Evolutionary conservation across 2,888 invertebrate genomes (phyloP), one percentile per base, ranked within the genome.

Genomic region (Rhamphomyia laevipes): DNA sequence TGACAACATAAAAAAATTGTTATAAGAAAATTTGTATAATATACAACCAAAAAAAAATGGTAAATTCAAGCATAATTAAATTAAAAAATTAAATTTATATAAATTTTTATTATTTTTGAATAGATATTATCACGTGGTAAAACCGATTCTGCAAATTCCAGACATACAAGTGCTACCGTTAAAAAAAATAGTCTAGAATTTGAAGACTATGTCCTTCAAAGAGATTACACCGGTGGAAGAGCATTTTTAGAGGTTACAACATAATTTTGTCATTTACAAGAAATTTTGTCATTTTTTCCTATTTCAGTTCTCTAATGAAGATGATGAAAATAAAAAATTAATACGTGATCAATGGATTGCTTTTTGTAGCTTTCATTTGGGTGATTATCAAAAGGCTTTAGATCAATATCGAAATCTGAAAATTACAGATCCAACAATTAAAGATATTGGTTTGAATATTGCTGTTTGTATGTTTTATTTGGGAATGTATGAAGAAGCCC

Each of bases 381-480:
- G 94, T 3, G 93, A 97, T 65, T 95, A 94, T 71, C 84, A 85
- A 60, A 80, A 81, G 59, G 81, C 92, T 0, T 72, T 90, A 59
- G 78, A 84, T 54, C 78, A 84, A 46, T 90, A 87, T 65, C 74
- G 79, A 60, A 70, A 66, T 49, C 58, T 81, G 58, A 64, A 71
- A 12, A 71, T 77, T 17, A 73, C 76, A 58, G 67, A 78, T 56
- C 65, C 75, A 49, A 66, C 76, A 45, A 63, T 76, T 15, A 74
- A 81, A 33, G 82, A 86, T 59, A 70, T 89, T 7, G 73, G 76
- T 44, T 75, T 86, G 30, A 93, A 93, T 67, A 73, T 93, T 12
- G 94, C 92, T 3, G 95, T 96, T 56, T 94, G 94, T 67, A 90
- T 90, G 70, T 97, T 97, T 68, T 95, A 92, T 65, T 74, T 97